Evolutionary conservation across 2,888 invertebrate species (phyloP), one percentile per base, ranked within the genome.

Genomic region (Morpho achilles): DNA sequence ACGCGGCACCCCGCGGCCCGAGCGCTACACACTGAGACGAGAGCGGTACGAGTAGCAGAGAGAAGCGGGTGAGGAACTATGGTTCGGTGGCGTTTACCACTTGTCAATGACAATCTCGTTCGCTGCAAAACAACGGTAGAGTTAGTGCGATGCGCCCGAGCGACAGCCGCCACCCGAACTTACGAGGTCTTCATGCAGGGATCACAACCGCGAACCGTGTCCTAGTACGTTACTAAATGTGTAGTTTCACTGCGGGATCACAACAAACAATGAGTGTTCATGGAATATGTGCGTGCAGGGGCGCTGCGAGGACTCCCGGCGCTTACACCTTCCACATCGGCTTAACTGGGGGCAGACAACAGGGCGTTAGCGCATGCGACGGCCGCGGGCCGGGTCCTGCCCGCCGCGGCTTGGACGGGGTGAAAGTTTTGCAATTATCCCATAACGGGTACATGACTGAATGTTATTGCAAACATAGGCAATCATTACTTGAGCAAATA

Each of bases 91-190:
- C 78, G 84, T 82, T 90, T 92, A 92, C 94, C 93, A 94, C 92
- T 92, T 94, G 92, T 93, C 92, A 91, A 93, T 80, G 90, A 94
- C 94, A 88, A 85, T 89, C 82, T 94, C 94, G 91, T 93, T 93
- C 92, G 91, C 94, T 94, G 94, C 81, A 94, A 93, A 91, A 91
- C 79, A 90, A 88, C 80, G 83, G 71, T 77, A 84, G 78, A 70
- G 84, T 87, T 89, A 87, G 82, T 81, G 79, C 75, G 70, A 74
- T 70, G 71, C 79, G 80, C 69, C 73, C 80, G 80, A 74, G 75
- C 82, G 82, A 75, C 71, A 75, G 77, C 73, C 71, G 80, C 80
- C 80, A 79, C 77, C 82, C 82, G 80, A 83, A 85, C 87, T 88
- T 84, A 86, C 85, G 75, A 75, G 81, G 72, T 80, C 76, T 79